Conservation (phyloP, 2,888 invertebrate species). For the Pachliopta kotzebuea region DNA sequence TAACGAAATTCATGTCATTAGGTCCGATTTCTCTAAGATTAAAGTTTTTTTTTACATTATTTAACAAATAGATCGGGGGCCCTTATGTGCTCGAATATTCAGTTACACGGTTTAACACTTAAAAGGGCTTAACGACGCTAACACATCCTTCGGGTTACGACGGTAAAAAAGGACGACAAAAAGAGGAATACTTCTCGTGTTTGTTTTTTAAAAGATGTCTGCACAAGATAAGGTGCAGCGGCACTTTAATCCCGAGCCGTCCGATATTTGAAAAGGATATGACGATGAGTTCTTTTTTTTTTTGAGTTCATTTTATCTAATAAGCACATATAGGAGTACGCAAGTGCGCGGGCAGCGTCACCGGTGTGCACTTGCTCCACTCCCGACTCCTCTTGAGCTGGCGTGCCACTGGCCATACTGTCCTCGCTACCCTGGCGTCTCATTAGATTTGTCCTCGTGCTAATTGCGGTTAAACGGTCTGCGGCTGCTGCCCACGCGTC, state of each 20-base stretch:
- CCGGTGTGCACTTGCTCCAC: too few species aligned
- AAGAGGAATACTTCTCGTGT: slow-evolving; percentile 74
- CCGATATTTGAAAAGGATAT: slow-evolving; percentile 80
- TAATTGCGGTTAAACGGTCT: too few species aligned
- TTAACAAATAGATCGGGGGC: slow-evolving; percentile 78
- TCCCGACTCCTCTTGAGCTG: too few species aligned
- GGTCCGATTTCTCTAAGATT: slow-evolving; percentile 78
- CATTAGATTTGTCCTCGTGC: too few species aligned
- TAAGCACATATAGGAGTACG: slow-evolving; percentile 40
- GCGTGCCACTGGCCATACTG: too few species aligned
- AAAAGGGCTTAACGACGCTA: slow-evolving; percentile 81
- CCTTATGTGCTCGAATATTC: slow-evolving; percentile 78
- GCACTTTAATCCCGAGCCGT: slow-evolving; percentile 78
- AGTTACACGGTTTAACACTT: slow-evolving; percentile 81
- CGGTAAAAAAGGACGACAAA: slow-evolving; percentile 70
- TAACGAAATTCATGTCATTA: slow-evolving; percentile 78
- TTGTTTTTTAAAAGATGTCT: slow-evolving; percentile 81
- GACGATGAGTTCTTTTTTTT: slow-evolving; percentile 75
- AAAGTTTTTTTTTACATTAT: slow-evolving; percentile 72
- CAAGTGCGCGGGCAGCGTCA: slow-evolving; percentile 10
- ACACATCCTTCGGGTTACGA: slow-evolving; percentile 81
- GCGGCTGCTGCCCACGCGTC: too few species aligned
- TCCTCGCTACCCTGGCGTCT: too few species aligned
- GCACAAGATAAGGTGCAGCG: slow-evolving; percentile 75
- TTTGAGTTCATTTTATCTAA: slow-evolving; percentile 66